These are phyloP conservation scores for Pseudocheirus occidentalis DNA, from an alignment of 2,797 vertebrate genomes.

Conservation along the genomic window DNA sequence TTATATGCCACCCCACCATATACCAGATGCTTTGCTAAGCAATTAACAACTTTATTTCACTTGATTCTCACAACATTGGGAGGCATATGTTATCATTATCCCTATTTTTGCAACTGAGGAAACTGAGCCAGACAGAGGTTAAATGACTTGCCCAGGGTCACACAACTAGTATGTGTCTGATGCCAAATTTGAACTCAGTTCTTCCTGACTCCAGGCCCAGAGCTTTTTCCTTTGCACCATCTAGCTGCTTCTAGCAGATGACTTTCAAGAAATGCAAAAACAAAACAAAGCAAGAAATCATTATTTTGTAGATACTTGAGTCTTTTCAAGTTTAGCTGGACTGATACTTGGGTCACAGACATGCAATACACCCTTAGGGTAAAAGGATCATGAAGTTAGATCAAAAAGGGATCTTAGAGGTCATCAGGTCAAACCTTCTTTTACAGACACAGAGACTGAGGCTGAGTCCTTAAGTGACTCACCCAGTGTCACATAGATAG, in stretches of 20 bases:
- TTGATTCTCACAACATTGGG: neutral
- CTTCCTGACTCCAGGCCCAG: neutral
- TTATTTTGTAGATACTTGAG: neutral
- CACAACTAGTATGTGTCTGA: neutral
- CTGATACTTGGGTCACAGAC: neutral
- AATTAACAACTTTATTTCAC: neutral
- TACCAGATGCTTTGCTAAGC: neutral
- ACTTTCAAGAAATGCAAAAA: neutral
- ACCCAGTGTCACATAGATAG: neutral
- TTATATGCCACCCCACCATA: neutral
- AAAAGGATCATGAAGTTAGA: neutral
- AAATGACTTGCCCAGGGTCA: neutral
- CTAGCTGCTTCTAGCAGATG: neutral
- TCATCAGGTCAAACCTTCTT: neutral
- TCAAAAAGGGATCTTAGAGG: neutral
- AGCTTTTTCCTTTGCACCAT: neutral
- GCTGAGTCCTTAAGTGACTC: neutral
- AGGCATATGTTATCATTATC: neutral
- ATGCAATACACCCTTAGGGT: neutral
- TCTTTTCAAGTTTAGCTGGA: neutral
- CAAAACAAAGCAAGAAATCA: no score
- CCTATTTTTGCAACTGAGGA: neutral
- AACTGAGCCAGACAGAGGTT: neutral
- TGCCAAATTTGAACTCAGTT: neutral
- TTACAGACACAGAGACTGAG: neutral